Evolutionary conservation across 2,113 vertebrate species (phyloP).

Genomic region (Proterorhinus semilunaris): DNA sequence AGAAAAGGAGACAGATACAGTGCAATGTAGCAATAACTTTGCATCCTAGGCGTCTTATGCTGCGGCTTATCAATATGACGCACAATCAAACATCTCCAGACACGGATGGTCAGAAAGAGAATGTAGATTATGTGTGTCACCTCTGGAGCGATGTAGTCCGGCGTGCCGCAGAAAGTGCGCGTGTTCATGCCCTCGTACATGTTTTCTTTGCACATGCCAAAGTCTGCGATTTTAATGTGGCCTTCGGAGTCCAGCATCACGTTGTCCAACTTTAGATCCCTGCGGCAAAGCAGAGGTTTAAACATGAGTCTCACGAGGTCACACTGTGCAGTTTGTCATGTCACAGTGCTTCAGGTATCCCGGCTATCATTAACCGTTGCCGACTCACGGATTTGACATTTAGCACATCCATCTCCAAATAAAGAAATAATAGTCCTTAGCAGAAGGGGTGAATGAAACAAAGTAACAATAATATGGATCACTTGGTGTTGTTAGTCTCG

Average conservation of each 20-base stretch:
- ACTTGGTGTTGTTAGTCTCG: too few relatives aligned
- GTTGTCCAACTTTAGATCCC: conserved; percentile 97
- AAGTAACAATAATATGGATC: not conserved
- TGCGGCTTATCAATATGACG: too few relatives aligned
- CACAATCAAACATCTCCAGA: too few relatives aligned
- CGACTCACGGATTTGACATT: conserved; percentile 11
- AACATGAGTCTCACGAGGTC: conserved; percentile 15
- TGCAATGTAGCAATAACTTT: not conserved
- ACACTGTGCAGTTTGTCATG: conserved; percentile 1
- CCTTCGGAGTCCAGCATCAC: conserved; percentile 98
- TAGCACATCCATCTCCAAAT: conserved; percentile 10
- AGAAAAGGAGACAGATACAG: not conserved
- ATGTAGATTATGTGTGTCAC: conserved; percentile 69
- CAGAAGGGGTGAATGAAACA: conserved; percentile 14
- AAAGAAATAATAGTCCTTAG: conserved; percentile 5
- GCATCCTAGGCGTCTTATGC: too few relatives aligned
- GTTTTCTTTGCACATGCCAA: conserved; percentile 98
- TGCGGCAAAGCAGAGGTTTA: conserved; percentile 54
- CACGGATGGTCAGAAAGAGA: too few relatives aligned
- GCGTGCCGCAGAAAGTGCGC: conserved; percentile 97
- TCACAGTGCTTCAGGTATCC: not conserved
- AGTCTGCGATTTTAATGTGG: conserved; percentile 98
- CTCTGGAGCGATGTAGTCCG: conserved; percentile 98
- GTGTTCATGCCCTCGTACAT: conserved; percentile 91
- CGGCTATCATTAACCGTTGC: not conserved